A percentile compares a stretch with the other conserved stretches of the same genome.
These are phyloP conservation scores for Cantharis flavilabris DNA, from an alignment of 2,888 invertebrate species.

Conservation along the genomic window DNA sequence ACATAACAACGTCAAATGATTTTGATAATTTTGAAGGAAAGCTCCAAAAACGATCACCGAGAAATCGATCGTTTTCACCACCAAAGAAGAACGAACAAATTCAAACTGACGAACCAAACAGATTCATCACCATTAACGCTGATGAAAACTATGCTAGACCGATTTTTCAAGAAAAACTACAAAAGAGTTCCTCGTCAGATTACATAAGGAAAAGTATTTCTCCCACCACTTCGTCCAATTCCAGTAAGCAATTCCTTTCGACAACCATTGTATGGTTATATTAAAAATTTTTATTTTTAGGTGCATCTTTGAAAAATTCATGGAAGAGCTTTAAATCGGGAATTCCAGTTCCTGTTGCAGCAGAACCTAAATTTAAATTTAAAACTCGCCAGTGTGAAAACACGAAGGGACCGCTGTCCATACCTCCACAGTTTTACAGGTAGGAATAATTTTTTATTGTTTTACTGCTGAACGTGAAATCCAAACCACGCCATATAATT, in stretches of 20 bases:
- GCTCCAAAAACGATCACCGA: slow-evolving; percentile 16
- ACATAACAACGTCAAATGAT: slow-evolving; percentile 3
- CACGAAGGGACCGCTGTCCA: slow-evolving; percentile 22
- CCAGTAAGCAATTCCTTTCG: slow-evolving; percentile 21
- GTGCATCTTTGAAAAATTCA: slow-evolving; percentile 5
- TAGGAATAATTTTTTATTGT: background rate
- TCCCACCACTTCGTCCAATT: slow-evolving; percentile 36
- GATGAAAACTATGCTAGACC: slow-evolving; percentile 25
- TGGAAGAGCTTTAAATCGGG: slow-evolving; percentile 47
- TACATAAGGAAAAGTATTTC: slow-evolving; percentile 37
- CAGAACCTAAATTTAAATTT: slow-evolving; percentile 38
- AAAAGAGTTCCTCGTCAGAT: slow-evolving; percentile 52
- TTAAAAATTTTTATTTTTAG: background rate
- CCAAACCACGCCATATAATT: no score
- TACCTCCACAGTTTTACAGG: slow-evolving; percentile 19
- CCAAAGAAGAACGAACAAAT: slow-evolving; percentile 32
- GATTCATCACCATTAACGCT: slow-evolving; percentile 15
- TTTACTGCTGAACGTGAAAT: background rate
- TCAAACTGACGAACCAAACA: slow-evolving; percentile 6
- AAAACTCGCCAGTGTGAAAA: slow-evolving; percentile 20
- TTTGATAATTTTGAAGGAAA: slow-evolving; percentile 18
- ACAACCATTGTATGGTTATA: background rate
- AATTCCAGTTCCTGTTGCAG: slow-evolving; percentile 52
- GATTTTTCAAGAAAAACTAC: slow-evolving; percentile 30
- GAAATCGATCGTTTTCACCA: slow-evolving; percentile 53